Evolutionary conservation across 2,888 invertebrate genomes (phyloP), one percentile per base, ranked within the genome.

Genomic region (Diarsia brunnea): DNA sequence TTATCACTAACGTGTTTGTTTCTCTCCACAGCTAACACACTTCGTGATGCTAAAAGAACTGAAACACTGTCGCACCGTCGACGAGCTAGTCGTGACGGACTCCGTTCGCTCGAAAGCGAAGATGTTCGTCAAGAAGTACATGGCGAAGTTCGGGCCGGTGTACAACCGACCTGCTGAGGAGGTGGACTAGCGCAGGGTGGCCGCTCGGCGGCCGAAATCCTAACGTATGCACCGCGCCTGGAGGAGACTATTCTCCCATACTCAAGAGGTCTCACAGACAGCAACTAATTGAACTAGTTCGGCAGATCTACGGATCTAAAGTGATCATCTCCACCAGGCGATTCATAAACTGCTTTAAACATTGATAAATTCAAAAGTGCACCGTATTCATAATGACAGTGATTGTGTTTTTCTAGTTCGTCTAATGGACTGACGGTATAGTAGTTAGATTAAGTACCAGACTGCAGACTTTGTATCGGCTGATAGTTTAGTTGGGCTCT

Each of bases 21-120:
- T 53, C 3, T 27, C 10, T 71, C 73, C 81, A 93, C 97, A 99
- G 99, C 95, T 99, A 79, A 99, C 99, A 0, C 99, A 99, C 95
- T 99, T 99, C 93, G 99, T 99, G 78, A 98, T 99, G 98, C 97
- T 98, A 78, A 99, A 99, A 94, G 99, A 99, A 95, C 94, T 99
- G 93, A 99, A 99, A 92, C 98, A 99, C 93, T 98, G 99, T 91
- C 98, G 98, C 82, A 98, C 98, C 63, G 98, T 98, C 4, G 98
- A 98, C 84, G 98, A 99, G 89, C 95, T 99, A 69, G 97, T 98
- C 70, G 98, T 98, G 89, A 99, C 98, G 55, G 98, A 99, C 87
- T 98, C 98, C 76, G 99, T 99, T 12, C 98, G 99, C 89, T 98
- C 98, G 88, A 99, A 99, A 95, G 99, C 99, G 31, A 98, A 98